Base-by-base conservation (phyloP, 2,113 vertebrate species). In the Bungarus multicinctus region DNA sequence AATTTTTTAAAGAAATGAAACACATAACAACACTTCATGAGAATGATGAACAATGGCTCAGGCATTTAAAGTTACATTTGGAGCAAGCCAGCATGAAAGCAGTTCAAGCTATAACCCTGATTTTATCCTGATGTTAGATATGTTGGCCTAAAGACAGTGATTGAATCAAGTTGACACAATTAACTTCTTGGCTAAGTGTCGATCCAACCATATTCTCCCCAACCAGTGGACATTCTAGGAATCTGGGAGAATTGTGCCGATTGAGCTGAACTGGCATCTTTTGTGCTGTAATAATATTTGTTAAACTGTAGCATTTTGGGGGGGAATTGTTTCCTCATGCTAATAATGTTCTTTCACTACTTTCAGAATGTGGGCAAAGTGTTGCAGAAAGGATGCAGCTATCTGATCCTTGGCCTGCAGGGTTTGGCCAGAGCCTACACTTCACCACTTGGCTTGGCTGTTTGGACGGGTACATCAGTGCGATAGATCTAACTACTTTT, bases 351-450 rank as follows among this genome's bases (percentile, higher is more conserved):
- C 2, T 16, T 89, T 89, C 58, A 89, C 91, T 14, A 34, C 94
- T 58, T 94, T 3, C 92, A 99, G 99, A 99, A 99, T 1, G 97
- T 99, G 0, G 97, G 98, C 74, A 99, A 98, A 92, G 98, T 97
- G 12, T 94, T 99, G 92, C 96, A 96, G 53, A 98, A 98, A 96
- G 98, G 98, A 16, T 99, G 99, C 96, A 98, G 95, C 95, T 99
- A 98, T 94, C 27, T 99, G 53, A 97, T 98, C 95, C 93, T 99
- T 0, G 99, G 99, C 11, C 97, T 99, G 58, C 98, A 99, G 93
- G 98, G 98, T 25, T 97, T 99, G 27, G 98, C 98, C 0, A 95
- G 97, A 0, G 98, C 98, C 64, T 99, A 99, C 93, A 97, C 98
- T 0, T 97, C 98, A 53, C 99, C 99, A 0, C 97, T 98, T 1